These are phyloP conservation scores for Halichoeres trimaculatus DNA, from an alignment of 2,113 vertebrate species.

Conservation along the genomic window DNA sequence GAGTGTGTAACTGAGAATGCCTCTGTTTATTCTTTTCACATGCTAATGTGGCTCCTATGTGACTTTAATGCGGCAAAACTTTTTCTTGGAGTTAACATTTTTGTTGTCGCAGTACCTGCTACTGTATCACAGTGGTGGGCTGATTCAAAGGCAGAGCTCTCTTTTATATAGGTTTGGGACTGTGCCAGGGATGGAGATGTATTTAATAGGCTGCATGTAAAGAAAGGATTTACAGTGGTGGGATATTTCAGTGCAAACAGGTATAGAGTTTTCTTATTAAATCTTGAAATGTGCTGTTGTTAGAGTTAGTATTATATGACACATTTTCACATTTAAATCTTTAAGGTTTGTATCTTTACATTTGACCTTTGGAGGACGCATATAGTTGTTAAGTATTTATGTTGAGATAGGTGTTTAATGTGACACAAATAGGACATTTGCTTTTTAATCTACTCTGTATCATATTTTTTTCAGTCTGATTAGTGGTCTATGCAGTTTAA, in stretches of 20 bases:
- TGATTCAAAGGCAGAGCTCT: conserved; percentile 59
- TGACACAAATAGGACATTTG: not conserved
- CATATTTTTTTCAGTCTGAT: not conserved
- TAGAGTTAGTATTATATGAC: not conserved
- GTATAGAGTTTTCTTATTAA: conserved; percentile 26
- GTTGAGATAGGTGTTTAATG: not conserved
- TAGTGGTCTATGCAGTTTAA: not conserved
- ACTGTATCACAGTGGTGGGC: conserved; percentile 68
- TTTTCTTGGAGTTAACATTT: conserved; percentile 74
- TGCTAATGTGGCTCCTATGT: conserved; percentile 83
- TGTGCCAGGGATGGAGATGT: conserved; percentile 60
- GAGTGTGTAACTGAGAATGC: conserved; percentile 86
- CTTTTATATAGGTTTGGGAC: conserved; percentile 57
- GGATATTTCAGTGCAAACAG: conserved; percentile 33
- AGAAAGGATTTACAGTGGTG: conserved; percentile 18
- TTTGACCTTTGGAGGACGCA: conserved; percentile 1
- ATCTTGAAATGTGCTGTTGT: not conserved
- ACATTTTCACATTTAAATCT: conserved; percentile 2
- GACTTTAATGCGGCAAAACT: conserved; percentile 83
- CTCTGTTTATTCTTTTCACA: conserved; percentile 86
- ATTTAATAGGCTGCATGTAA: conserved; percentile 37
- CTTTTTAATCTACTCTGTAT: not conserved
- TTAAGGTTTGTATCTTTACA: not conserved
- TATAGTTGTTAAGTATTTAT: not conserved
- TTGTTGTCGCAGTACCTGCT: conserved; percentile 67